A percentile compares a stretch with the other conserved stretches of the same genome.
These are phyloP conservation scores for Lindbergichthys nudifrons DNA, from an alignment of 2,797 vertebrate genomes.

Conservation along the genomic window DNA sequence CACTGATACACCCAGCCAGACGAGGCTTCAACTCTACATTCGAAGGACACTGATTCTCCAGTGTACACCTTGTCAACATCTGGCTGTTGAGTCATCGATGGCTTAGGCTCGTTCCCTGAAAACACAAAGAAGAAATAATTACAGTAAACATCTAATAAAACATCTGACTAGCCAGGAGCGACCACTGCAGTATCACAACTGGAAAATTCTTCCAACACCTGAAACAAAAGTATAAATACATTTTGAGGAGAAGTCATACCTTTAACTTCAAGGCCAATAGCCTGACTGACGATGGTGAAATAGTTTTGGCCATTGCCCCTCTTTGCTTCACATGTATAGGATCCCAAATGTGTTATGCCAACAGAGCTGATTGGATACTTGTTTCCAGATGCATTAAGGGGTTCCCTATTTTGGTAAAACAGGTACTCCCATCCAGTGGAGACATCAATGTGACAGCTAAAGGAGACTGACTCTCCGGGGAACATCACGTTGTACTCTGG, in stretches of 20 bases:
- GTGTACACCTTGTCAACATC: conserved; percentile 33
- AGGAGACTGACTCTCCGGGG: conserved; percentile 32
- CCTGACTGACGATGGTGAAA: fast-evolving
- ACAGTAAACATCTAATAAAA: conserved; percentile 8
- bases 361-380: neutral
- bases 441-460: conserved; percentile 41
- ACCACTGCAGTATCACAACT: neutral
- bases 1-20: conserved; percentile 61
- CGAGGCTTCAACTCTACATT: conserved; percentile 30
- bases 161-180: conserved; percentile 41
- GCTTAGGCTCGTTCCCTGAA: conserved; percentile 41
- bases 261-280: neutral
- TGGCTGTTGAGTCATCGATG: conserved; percentile 42
- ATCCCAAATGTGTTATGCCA: fast-evolving
- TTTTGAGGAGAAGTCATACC: conserved; percentile 25
- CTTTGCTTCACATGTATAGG: conserved; percentile 39
- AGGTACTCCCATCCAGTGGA: conserved; percentile 59
- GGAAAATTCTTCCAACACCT: neutral
- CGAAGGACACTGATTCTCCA: conserved; percentile 48
- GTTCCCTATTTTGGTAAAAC: neutral
- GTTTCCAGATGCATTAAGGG: fast-evolving
- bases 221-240: neutral
- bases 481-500: conserved; percentile 55
- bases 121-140: neutral
- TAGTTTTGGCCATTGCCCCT: conserved; percentile 17